Evolutionary conservation across 2,113 vertebrate species (phyloP).

Genomic region (Trematocara macrostoma): DNA sequence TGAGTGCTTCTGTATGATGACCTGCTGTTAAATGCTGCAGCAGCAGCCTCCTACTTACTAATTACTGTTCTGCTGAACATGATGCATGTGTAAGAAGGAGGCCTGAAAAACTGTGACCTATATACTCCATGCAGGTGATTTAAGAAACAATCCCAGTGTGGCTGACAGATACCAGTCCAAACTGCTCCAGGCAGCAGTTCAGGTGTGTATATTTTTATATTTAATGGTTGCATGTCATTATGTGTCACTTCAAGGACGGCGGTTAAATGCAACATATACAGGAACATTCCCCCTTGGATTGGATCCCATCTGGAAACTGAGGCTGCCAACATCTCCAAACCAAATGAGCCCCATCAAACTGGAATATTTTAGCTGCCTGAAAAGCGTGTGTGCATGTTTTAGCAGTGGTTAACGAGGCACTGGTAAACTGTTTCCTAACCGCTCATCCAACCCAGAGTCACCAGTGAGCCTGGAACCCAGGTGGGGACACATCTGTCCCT

Average conservation of each 20-base stretch:
- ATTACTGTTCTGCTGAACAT: neutral
- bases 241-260: neutral
- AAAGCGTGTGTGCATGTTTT: neutral
- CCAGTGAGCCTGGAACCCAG: neutral
- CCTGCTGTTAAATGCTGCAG: neutral
- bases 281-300: neutral
- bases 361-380: neutral
- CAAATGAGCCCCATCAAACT: conserved; percentile 3
- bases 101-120: neutral
- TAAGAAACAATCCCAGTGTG: neutral
- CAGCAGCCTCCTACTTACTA: neutral
- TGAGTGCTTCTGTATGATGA: neutral
- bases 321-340: conserved; percentile 22
- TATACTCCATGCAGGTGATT: conserved; percentile 1
- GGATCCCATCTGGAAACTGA: neutral
- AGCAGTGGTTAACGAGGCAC: neutral
- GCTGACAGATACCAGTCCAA: neutral
- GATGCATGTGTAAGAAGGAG: neutral
- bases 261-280: neutral
- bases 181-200: neutral
- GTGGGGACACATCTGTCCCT: neutral
- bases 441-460: neutral
- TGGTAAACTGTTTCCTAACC: neutral
- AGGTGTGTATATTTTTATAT: neutral
- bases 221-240: neutral